Evolutionary conservation across 1,140 invertebrate species (phyloP).

Genomic region (Whitmania pigra): DNA sequence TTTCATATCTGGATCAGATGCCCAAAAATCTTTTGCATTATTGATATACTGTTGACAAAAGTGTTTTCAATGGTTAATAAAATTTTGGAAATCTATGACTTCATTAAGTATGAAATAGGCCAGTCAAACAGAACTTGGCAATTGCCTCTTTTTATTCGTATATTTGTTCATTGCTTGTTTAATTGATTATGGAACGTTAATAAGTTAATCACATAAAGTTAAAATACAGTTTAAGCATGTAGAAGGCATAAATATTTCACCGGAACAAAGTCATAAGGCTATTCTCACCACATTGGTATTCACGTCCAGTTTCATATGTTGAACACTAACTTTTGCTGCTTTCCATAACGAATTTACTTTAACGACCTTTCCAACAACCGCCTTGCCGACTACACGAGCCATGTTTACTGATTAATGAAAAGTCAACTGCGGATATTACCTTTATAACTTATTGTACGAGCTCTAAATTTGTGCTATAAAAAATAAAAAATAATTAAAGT

Average conservation of each 20-base stretch:
- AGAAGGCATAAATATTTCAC: no score
- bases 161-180: no score
- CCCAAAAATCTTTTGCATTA: slow-evolving; percentile 27
- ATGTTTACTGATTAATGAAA: not conserved
- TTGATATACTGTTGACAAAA: slow-evolving; percentile 32
- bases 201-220: no score
- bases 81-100: not conserved
- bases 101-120: no score
- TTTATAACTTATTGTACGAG: no score
- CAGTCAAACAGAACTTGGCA: no score
- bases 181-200: no score
- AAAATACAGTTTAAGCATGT: no score
- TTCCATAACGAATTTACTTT: not conserved
- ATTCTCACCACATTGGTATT: slow-evolving; percentile 7
- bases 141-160: no score
- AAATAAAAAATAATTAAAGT: no score
- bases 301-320: not conserved
- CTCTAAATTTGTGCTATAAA: no score
- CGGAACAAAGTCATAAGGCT: not conserved
- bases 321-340: not conserved
- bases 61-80: not conserved
- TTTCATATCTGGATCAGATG: slow-evolving; percentile 25
- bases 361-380: not conserved
- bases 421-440: not conserved
- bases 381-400: not conserved